Evolutionary conservation across 2,888 invertebrate genomes (phyloP), one percentile per base, ranked within the genome.

Genomic region (Pristionchus maxplancki): DNA sequence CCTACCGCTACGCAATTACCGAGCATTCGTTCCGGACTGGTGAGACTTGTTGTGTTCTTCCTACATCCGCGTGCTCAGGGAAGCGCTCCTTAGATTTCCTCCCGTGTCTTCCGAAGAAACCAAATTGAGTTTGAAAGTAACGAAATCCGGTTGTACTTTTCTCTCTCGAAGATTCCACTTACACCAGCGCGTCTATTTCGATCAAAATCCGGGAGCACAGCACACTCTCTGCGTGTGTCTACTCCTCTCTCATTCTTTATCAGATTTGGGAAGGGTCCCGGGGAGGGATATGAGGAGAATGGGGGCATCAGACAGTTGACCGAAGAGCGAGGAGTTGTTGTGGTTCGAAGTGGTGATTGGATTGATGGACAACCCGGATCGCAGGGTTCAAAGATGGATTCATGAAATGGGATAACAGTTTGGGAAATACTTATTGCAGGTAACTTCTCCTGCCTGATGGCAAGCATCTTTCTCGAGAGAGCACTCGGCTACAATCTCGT

Each of bases 401-500:
- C 71, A 11, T 67, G 67, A 28, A 17, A 34, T n/a, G 15, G 31
- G 34, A 67, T 15, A n/a, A n/a, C n/a, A 81, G 34, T 17, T 20
- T 15, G 13, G 17, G 37, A 6, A 28, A 44, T 40, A 81, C 9
- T 40, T 9, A 34, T 81, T 92, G 74, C 89, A 93, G 94, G 93
- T 82, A 91, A 90, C 81, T 94, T 94, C 90, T 92, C 92, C 85
- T 94, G 94, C 78, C 88, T 94, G 28, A 90, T 91, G 53, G 93
- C 92, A 5, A 90, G 91, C 31, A 90, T 94, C 83, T 90, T 89
- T 86, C 89, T 94, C 31, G 89, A 92, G 11, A 86, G 94, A n/a
- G 92, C 93, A 9, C 94, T 94, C 87, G 93, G 93, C 20, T 94
- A 94, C 87, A 94, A 94, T 82, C 67, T 94, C n/a, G 94, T 94